Conservation (phyloP, 2,113 vertebrate species). For the Chrysemys picta region DNA sequence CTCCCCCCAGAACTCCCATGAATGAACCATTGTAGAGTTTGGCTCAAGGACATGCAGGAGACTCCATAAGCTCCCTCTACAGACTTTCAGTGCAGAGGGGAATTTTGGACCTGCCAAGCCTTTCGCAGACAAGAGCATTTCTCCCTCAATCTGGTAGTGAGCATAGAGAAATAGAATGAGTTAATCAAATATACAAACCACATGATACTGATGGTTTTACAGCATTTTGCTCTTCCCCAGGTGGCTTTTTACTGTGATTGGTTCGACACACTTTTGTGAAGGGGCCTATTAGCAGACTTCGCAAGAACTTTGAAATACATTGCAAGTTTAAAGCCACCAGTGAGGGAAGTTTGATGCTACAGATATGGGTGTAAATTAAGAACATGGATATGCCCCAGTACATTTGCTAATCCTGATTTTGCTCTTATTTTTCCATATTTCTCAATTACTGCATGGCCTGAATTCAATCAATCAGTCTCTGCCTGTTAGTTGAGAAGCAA, state of each 20-base stretch:
- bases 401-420: background rate
- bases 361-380: background rate
- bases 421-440: background rate
- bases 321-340: background rate
- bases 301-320: background rate
- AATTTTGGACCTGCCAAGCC: background rate
- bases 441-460: background rate
- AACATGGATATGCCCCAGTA: background rate
- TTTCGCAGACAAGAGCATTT: background rate
- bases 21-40: background rate
- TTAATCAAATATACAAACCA: background rate
- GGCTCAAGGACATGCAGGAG: background rate
- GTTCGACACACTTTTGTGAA: background rate
- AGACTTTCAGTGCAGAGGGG: background rate
- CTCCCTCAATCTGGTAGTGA: background rate
- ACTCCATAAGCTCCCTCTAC: background rate
- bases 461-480: background rate
- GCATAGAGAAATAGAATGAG: background rate
- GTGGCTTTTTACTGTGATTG: background rate
- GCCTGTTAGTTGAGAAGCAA: background rate
- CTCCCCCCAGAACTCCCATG: background rate
- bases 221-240: background rate
- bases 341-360: background rate
- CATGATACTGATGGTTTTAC: background rate
- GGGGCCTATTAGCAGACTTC: background rate